A percentile compares a stretch with the other conserved stretches of the same genome.
Conservation (phyloP, 2,113 vertebrate genomes). For the Syngnathus floridae region DNA sequence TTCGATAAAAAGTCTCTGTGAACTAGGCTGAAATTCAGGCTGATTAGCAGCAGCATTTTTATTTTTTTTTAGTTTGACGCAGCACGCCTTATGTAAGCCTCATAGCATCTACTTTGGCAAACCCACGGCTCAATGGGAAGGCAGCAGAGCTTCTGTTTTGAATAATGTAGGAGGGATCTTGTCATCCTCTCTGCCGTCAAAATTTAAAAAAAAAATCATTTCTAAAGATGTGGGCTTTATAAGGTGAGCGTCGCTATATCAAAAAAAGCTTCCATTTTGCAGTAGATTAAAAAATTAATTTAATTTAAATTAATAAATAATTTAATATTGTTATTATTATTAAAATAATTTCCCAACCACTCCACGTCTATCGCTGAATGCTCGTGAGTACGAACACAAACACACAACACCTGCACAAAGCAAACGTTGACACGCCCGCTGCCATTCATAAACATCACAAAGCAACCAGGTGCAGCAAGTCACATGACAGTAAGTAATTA, state of each 20-base stretch:
- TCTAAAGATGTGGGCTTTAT: constrained; percentile 12
- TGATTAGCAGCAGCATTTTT: constrained; percentile 33
- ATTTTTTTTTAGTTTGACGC: constrained; percentile 19
- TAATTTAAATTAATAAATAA: no score
- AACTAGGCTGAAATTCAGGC: constrained; percentile 3
- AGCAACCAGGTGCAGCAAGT: constrained; percentile 34
- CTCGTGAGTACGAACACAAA: constrained; percentile 16
- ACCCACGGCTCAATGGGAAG: constrained; percentile 33
- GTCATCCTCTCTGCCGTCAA: constrained; percentile 26
- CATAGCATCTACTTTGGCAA: constrained; percentile 34
- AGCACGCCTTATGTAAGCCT: constrained; percentile 51
- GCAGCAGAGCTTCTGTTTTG: constrained; percentile 33
- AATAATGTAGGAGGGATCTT: constrained; percentile 52
- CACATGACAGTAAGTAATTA: constrained; percentile 6
- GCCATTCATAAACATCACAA: constrained; percentile 37
- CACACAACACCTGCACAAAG: constrained; percentile 32
- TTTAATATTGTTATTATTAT: no score
- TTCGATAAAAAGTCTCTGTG: no score
- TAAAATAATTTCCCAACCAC: constrained; percentile 22
- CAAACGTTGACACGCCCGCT: constrained; percentile 33
- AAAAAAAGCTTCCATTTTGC: not conserved
- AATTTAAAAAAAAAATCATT: constrained; percentile 22
- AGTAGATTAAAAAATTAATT: no score
- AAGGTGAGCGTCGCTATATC: not conserved
- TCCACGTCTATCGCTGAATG: not conserved